Conservation (phyloP, 2,888 invertebrate species). For the Augiades crinisus region DNA sequence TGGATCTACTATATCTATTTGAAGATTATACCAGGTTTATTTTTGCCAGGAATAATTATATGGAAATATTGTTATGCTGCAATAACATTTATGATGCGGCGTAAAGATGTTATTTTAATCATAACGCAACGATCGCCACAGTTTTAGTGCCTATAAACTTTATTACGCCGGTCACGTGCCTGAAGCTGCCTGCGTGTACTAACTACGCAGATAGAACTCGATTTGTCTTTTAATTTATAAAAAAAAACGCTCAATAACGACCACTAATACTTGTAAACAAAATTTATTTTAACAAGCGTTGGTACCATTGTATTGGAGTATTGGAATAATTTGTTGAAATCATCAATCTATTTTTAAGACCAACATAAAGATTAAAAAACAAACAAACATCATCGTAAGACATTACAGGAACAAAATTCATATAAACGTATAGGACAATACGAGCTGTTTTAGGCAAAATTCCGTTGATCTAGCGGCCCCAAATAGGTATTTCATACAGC, state of each 20-base stretch:
- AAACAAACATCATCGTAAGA: too few species aligned
- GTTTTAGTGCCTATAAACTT: constrained; percentile 22
- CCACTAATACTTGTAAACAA: not conserved
- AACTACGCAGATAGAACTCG: constrained; percentile 1
- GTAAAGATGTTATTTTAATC: constrained; percentile 24
- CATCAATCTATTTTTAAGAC: too few species aligned
- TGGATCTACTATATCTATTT: not conserved
- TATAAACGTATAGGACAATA: too few species aligned
- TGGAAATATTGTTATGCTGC: constrained; percentile 2
- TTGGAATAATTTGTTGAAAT: too few species aligned
- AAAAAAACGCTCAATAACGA: constrained; percentile 12
- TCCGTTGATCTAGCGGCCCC: too few species aligned
- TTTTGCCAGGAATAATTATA: not conserved
- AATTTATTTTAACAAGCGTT: not conserved
- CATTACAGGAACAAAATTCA: too few species aligned
- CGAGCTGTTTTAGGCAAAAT: too few species aligned
- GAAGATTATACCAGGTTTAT: not conserved
- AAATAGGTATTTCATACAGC: too few species aligned
- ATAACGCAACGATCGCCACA: constrained; percentile 16
- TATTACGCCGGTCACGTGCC: constrained; percentile 9
- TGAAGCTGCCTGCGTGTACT: not conserved
- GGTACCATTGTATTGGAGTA: not conserved
- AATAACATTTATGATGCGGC: constrained; percentile 18
- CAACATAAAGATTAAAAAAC: too few species aligned
- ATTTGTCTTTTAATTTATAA: constrained; percentile 1